Base-by-base conservation (phyloP, 2,888 invertebrate genomes). In the Imbricaverruca yamaguchii region DNA sequence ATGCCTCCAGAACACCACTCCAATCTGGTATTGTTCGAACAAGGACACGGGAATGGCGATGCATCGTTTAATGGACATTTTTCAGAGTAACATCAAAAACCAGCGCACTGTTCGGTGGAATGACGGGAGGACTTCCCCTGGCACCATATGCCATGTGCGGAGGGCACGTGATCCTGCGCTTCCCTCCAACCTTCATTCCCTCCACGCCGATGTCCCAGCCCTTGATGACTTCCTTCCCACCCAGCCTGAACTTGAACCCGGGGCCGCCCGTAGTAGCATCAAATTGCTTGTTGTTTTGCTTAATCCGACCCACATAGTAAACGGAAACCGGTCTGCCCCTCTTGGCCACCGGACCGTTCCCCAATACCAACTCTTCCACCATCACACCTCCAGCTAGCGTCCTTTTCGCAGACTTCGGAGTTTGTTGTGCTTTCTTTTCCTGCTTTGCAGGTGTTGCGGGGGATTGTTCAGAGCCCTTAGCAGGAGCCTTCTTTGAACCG, bases 121-220 rank as follows among this genome's bases (percentile, higher is more conserved):
- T 96, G 0, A 91, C 91, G 85, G 94, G 94, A 0, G 93, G 93
- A 0, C 92, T 92, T 69, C 95, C 83, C 55, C 80, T 84, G 13
- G 77, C 83, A 12, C 85, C 86, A 74, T 92, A 97, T 91, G 92
- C 97, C 91, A 94, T 92, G 80, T 91, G 88, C 80, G 96, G 92
- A 83, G 97, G 97, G 87, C 95, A 93, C 23, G 91, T 91, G 81
- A 97, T 91, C 85, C 91, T 92, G 86, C 97, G 91, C 88, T 95
- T 96, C 84, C 96, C 97, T 61, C 97, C 97, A 82, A 95, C 92
- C 88, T 94, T 95, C 97, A 98, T 97, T 80, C 97, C 96, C 69
- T 88, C 88, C n/a, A 96, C 89, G 80, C 95, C 97, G 65, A 93
- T 88, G 86, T 97, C 96, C 96, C 95, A 96, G 21, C 94, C 96